Percentiles rank a stretch among this genome's conserved stretches.
Evolutionary conservation across 2,113 vertebrate species (phyloP).

Genomic region (Dicrurus megarhynchus): DNA sequence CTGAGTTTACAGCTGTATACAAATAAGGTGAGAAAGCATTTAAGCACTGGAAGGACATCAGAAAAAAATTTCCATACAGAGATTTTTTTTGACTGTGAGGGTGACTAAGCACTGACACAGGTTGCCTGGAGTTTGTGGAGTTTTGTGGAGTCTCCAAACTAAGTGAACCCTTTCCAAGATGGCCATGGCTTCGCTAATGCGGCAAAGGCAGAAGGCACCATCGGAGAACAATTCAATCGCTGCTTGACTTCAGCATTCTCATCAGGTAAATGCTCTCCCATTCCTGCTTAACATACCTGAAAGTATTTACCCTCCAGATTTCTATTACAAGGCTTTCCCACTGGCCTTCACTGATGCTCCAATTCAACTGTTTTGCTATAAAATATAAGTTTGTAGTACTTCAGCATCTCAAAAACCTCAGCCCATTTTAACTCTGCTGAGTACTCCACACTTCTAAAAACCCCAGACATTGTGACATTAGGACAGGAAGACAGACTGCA

Average conservation of each 20-base stretch:
- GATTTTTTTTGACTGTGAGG: neutral
- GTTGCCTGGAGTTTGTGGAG: neutral
- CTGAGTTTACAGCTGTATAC: neutral
- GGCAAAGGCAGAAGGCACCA: neutral
- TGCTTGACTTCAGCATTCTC: neutral
- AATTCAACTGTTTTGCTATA: neutral
- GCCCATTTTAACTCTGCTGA: neutral
- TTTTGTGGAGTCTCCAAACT: neutral
- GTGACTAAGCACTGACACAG: neutral
- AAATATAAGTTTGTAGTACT: neutral
- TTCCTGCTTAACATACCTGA: neutral
- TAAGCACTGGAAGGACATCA: neutral
- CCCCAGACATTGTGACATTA: rapidly evolving
- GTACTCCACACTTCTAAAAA: neutral
- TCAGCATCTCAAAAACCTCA: neutral
- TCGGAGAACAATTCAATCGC: neutral
- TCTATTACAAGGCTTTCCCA: neutral
- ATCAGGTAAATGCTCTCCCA: neutral
- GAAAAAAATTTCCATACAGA: neutral
- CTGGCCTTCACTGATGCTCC: neutral
- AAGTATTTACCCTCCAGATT: neutral
- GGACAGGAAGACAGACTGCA: neutral
- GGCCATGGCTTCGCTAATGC: neutral
- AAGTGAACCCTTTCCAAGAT: neutral
- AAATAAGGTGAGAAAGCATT: neutral